Evolutionary conservation across 2,888 invertebrate genomes (phyloP).

Genomic region (Protophormia terraenovae): DNA sequence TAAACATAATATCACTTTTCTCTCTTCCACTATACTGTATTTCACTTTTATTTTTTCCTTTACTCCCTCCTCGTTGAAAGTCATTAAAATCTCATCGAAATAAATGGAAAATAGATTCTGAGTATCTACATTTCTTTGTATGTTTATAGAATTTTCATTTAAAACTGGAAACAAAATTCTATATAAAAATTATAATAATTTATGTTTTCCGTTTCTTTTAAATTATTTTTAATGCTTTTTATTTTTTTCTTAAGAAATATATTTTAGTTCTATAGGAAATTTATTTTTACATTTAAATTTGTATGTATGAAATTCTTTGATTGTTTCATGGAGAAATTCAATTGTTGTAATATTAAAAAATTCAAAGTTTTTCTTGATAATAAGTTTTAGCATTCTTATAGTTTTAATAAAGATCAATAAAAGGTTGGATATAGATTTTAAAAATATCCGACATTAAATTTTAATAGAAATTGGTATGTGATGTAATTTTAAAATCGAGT

Average conservation of each 20-base stretch:
- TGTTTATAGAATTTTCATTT: slow-evolving; percentile 8
- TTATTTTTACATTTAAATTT: neutral
- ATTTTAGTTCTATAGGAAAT: too few species aligned
- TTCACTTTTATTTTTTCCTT: neutral
- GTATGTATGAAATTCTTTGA: neutral
- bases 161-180: slow-evolving; percentile 17
- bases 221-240: neutral
- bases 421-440: too few species aligned
- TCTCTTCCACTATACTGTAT: neutral
- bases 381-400: too few species aligned
- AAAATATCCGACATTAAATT: too few species aligned
- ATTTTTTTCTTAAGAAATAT: neutral
- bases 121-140: neutral
- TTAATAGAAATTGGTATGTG: too few species aligned
- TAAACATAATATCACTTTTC: neutral
- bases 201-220: slow-evolving; percentile 10
- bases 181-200: neutral
- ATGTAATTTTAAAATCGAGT: neutral
- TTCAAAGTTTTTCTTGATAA: too few species aligned
- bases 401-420: too few species aligned
- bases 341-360: too few species aligned
- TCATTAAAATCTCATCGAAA: slow-evolving; percentile 54
- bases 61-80: slow-evolving; percentile 7
- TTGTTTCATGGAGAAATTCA: too few species aligned
- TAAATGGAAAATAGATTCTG: neutral